These are phyloP conservation scores for Leptopilina myrica DNA, from an alignment of 2,888 invertebrate species.

Conservation along the genomic window DNA sequence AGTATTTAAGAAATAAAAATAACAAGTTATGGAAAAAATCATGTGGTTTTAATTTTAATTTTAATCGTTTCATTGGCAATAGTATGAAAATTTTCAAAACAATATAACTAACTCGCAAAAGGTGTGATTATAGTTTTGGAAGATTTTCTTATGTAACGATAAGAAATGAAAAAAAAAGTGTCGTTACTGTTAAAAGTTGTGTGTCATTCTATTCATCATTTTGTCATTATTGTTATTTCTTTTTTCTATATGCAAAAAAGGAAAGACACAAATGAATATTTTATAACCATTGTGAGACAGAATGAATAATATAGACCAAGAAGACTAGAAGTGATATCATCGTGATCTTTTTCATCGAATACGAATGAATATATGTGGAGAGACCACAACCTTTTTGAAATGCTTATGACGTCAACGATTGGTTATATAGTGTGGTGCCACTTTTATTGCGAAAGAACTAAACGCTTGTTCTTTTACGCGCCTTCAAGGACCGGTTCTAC, in stretches of 20 bases:
- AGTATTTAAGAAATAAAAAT: too few species aligned
- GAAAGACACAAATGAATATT: background rate
- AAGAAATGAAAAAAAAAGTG: too few species aligned
- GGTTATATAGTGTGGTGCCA: background rate
- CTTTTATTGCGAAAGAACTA: slow-evolving; percentile 6
- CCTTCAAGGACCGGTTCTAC: slow-evolving; percentile 10
- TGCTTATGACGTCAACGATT: slow-evolving; percentile 29
- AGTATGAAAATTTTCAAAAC: background rate
- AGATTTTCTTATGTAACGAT: too few species aligned
- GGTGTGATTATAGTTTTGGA: too few species aligned
- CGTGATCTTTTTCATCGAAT: slow-evolving; percentile 35
- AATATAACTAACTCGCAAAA: too few species aligned
- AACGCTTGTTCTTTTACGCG: slow-evolving; percentile 19
- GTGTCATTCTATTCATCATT: too few species aligned
- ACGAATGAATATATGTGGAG: slow-evolving; percentile 6
- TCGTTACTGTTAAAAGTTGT: too few species aligned
- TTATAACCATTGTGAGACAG: slow-evolving; percentile 5
- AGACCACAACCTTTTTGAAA: slow-evolving; percentile 31
- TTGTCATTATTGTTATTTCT: slow-evolving; percentile 13
- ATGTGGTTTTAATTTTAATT: background rate
- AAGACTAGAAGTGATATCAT: slow-evolving; percentile 14
- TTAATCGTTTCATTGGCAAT: background rate
- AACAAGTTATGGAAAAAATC: too few species aligned
- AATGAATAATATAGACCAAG: slow-evolving; percentile 1
- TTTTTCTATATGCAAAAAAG: background rate